phyloP scores from a whole-genome alignment of 2,888 invertebrate species.

The Eucera pruinosa region DNA sequence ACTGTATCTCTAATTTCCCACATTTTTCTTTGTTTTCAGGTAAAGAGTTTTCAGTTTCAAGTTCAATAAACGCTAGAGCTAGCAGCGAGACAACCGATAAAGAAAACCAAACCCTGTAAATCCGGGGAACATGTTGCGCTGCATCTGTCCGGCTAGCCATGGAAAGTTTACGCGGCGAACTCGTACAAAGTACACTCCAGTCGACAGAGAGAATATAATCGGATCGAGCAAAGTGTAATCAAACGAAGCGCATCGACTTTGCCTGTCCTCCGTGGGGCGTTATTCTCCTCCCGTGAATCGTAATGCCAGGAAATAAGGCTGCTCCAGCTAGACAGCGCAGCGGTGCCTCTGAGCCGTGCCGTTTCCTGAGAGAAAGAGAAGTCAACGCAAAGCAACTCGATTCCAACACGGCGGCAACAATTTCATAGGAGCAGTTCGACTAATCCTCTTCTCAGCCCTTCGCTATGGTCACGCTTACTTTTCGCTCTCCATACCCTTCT shows the following conservation, averaged over 20 bases:
- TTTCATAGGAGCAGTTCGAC: slow-evolving; percentile 57
- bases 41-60: too few relatives aligned
- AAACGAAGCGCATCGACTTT: slow-evolving; percentile 64
- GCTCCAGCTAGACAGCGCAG: slow-evolving; percentile 37
- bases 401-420: slow-evolving; percentile 41
- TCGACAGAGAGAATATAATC: slow-evolving; percentile 51
- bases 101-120: too few relatives aligned
- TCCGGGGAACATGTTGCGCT: neutral
- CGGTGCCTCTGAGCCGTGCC: slow-evolving; percentile 2
- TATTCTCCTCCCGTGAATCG: slow-evolving; percentile 38
- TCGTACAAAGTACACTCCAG: slow-evolving; percentile 34
- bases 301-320: slow-evolving; percentile 65
- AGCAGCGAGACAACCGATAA: neutral
- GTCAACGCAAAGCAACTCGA: slow-evolving; percentile 47
- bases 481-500: neutral
- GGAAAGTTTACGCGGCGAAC: slow-evolving; percentile 21
- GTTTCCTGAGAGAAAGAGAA: slow-evolving; percentile 55
- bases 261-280: slow-evolving; percentile 8
- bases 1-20: too few relatives aligned
- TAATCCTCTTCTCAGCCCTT: slow-evolving; percentile 59
- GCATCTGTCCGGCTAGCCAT: neutral
- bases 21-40: too few relatives aligned
- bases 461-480: slow-evolving; percentile 46
- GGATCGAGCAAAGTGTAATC: slow-evolving; percentile 64
- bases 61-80: neutral